Conservation (phyloP, 2,797 vertebrate species). For the Enoplosus armatus region DNA sequence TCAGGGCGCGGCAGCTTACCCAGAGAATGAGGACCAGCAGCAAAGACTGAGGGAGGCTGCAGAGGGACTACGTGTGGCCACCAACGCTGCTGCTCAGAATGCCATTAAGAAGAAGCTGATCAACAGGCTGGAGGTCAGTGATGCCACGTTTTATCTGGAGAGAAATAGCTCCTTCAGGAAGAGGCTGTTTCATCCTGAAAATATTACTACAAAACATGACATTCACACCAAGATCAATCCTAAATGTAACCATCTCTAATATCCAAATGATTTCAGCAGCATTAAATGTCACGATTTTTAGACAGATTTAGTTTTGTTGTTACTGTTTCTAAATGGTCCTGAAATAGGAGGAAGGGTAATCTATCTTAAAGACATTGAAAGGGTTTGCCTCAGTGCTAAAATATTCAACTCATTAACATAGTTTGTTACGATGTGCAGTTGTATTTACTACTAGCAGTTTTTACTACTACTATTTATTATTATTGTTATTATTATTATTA, state of each 20-base stretch:
- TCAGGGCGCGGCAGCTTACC: constrained; percentile 96
- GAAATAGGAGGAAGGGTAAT: too few relatives aligned
- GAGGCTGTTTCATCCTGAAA: not conserved
- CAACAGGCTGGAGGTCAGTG: constrained; percentile 91
- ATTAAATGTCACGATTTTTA: constrained; percentile 17
- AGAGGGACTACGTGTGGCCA: constrained; percentile 95
- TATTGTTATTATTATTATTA: too few relatives aligned
- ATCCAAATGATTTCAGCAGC: constrained; percentile 3
- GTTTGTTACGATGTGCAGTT: not conserved
- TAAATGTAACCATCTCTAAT: constrained; percentile 22
- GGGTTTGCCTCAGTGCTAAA: too few relatives aligned
- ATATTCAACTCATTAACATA: constrained; percentile 4
- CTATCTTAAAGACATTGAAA: too few relatives aligned
- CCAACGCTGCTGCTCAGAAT: constrained; percentile 97
- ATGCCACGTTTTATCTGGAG: not conserved
- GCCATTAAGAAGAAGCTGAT: constrained; percentile 99
- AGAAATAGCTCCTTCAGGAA: not conserved
- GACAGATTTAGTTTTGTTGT: not conserved
- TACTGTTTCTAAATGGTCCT: too few relatives aligned
- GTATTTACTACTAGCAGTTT: too few relatives aligned
- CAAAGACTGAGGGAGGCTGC: constrained; percentile 96
- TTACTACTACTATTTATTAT: too few relatives aligned
- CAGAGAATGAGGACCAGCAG: constrained; percentile 98
- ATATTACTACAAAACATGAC: not conserved
- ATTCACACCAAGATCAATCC: not conserved